Percentiles rank a stretch among this genome's conserved stretches.
These are phyloP conservation scores for Neostethus bicornis DNA, from an alignment of 2,797 vertebrate genomes.

Conservation along the genomic window DNA sequence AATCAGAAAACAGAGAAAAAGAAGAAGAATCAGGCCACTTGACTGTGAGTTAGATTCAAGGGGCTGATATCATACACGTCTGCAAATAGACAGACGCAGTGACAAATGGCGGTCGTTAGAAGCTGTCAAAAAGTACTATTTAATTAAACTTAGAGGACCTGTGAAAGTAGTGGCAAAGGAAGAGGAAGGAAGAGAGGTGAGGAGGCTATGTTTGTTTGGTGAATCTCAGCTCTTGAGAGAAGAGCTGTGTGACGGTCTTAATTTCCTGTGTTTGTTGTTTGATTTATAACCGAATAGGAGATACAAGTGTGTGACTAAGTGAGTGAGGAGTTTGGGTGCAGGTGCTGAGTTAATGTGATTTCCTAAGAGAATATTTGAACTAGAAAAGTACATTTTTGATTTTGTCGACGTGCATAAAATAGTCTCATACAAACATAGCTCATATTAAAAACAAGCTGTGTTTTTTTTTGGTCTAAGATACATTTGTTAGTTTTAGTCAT, in stretches of 20 bases:
- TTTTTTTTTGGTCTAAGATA: constrained; percentile 1
- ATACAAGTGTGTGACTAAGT: constrained; percentile 38
- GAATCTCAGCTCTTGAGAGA: constrained; percentile 25
- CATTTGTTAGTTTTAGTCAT: constrained; percentile 1
- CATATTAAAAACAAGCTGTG: constrained; percentile 2
- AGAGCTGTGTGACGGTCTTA: constrained; percentile 60
- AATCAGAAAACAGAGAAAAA: constrained; percentile 62
- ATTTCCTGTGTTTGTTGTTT: constrained; percentile 68
- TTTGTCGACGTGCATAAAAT: no score
- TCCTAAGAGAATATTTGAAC: no score
- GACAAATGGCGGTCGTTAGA: constrained; percentile 76
- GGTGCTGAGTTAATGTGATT: constrained; percentile 7
- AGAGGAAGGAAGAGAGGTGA: constrained; percentile 42
- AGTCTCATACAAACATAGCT: no score
- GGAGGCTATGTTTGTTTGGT: constrained; percentile 36
- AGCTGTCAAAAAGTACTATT: constrained; percentile 66
- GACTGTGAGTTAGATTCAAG: constrained; percentile 59
- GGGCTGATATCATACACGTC: constrained; percentile 16
- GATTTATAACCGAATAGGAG: constrained; percentile 64
- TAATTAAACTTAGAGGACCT: constrained; percentile 71
- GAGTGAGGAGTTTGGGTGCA: constrained; percentile 18
- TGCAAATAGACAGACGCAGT: constrained; percentile 26
- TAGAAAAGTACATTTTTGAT: no score
- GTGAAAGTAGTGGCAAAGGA: constrained; percentile 35
- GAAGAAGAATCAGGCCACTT: constrained; percentile 46